phyloP scores from a whole-genome alignment of 2,797 vertebrate genomes.

The Coregonus suidteri region DNA sequence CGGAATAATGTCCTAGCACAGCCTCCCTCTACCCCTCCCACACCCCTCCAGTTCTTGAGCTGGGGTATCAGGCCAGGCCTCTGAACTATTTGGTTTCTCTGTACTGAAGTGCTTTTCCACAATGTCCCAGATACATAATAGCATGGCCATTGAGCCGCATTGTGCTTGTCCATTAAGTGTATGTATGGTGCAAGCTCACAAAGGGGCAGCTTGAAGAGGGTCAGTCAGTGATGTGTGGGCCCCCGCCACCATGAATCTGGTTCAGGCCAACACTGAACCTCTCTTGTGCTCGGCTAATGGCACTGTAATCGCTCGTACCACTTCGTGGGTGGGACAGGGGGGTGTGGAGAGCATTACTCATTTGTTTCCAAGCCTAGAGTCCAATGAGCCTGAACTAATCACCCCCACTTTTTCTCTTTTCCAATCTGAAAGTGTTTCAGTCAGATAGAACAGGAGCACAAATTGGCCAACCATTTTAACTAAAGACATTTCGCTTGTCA shows the following conservation, averaged over 20 bases:
- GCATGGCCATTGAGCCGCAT: slow-evolving; percentile 60
- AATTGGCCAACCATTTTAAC: slow-evolving; percentile 50
- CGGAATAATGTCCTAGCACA: slow-evolving; percentile 5
- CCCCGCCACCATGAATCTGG: slow-evolving; percentile 71
- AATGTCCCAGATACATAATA: slow-evolving; percentile 69
- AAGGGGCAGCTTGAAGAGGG: slow-evolving; percentile 63
- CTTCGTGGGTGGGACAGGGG: slow-evolving; percentile 56
- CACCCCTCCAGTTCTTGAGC: slow-evolving; percentile 37
- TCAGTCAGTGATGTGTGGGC: slow-evolving; percentile 68
- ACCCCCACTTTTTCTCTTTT: slow-evolving; percentile 54
- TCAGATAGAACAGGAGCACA: slow-evolving; percentile 34
- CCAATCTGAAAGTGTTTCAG: slow-evolving; percentile 49
- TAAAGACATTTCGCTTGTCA: slow-evolving; percentile 50
- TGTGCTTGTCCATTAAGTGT: slow-evolving; percentile 72
- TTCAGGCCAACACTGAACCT: slow-evolving; percentile 57
- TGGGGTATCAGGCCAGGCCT: slow-evolving; percentile 46
- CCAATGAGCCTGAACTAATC: slow-evolving; percentile 68
- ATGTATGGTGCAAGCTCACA: slow-evolving; percentile 65
- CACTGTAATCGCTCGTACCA: slow-evolving; percentile 62
- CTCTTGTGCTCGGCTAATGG: slow-evolving; percentile 68
- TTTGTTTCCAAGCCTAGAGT: slow-evolving; percentile 55
- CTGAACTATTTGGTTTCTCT: slow-evolving; percentile 59
- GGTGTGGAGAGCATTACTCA: slow-evolving; percentile 44
- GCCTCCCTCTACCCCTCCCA: neutral
- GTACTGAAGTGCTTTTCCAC: slow-evolving; percentile 58